Base-by-base conservation (phyloP, 2,888 invertebrate species). In the Ichneumoninae sp. region DNA sequence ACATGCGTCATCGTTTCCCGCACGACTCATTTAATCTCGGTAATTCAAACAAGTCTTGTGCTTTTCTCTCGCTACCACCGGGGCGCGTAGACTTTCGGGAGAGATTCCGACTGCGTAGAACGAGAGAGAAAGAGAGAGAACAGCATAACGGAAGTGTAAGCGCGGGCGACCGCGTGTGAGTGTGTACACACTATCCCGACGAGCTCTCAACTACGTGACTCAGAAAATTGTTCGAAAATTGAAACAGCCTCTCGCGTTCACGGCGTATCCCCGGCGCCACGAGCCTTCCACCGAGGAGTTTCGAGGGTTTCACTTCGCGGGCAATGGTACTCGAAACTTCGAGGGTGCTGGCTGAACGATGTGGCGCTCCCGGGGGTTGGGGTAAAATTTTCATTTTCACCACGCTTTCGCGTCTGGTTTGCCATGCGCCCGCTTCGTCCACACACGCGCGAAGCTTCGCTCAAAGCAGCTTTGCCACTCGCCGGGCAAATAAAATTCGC, bases 11-110 rank as follows among this genome's bases (percentile, higher is more conserved):
- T n/a, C n/a, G n/a, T n/a, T n/a, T n/a, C n/a, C n/a, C n/a, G n/a
- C 16, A 10, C 74, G 79, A 82, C 74, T 85, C 78, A 82, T 86
- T 85, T 85, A 82, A 86, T 86, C 83, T 82, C 82, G 82, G 78
- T 86, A 83, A 87, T 83, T 87, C 78, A 71, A 86, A 84, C 79
- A 72, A 78, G 54, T 69, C 57, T 76, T 44, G 47, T 80, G 62
- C 78, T 54, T 68, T 72, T 60, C 40, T 26, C 72, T n/a, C 7
- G 74, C 57, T 50, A 44, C 52, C 62, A 6, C 16, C 5, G 22
- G 19, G 19, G 40, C 13, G 33, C 65, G 74, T 36, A 80, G 44
- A 62, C 44, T 47, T 52, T 26, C 60, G 26, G 8, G 13, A 57
- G 57, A 52, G 54, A 69, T 54, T 13, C 50, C 52, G 44, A 54